Evolutionary conservation across 30 jellyfish, hydroid and myxozoan genomes (phyloP), one percentile per base, ranked within the genome.

Genomic region (Nemopilema nomurai): DNA sequence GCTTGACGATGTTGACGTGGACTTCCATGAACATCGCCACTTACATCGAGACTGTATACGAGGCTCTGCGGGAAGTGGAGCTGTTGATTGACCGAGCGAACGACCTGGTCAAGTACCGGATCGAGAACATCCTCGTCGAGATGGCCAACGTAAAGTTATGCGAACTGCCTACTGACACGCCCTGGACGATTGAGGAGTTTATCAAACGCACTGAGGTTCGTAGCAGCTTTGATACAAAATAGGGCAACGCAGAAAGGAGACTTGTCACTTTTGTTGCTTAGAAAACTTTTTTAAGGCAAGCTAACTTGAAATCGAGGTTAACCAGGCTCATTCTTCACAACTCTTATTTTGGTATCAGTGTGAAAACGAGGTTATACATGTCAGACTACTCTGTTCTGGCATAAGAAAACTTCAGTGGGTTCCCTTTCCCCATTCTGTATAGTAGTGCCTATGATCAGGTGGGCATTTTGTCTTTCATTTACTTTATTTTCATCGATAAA

Each of bases 1-100:
- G 97, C 13, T 28, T 91, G 57, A 85, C 96, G 28, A 91, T 91
- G 97, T 83, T 91, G 4, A 91, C 97, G 0, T 91, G 97, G 97
- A 91, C 96, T 3, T 91, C 97, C 49, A 71, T 91, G 87, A 91
- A 91, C 69, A 57, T 91, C 23, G 57, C 88, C 18, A 68, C 97
- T 18, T 91, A 85, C 74, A 29, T 91, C n/a, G 90, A 86, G 65
- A 81, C 93, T 16, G 93, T 91, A 30, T 64, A 71, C n/a, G 96
- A 91, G 21, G 93, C 97, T 19, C 64, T 91, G 51, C 49, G 80
- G 19, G 97, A 91, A 87, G 89, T 91, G 18, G 97, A 91, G 51
- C 86, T 91, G 32, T 67, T 91, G 72, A 81, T 91, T 21, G 93
- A 86, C 90, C 76, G 97, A 71, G 97, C 96, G 6, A 91, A 85